Base-by-base conservation (phyloP, 2,113 vertebrate species). In the Trematomus loennbergii region DNA sequence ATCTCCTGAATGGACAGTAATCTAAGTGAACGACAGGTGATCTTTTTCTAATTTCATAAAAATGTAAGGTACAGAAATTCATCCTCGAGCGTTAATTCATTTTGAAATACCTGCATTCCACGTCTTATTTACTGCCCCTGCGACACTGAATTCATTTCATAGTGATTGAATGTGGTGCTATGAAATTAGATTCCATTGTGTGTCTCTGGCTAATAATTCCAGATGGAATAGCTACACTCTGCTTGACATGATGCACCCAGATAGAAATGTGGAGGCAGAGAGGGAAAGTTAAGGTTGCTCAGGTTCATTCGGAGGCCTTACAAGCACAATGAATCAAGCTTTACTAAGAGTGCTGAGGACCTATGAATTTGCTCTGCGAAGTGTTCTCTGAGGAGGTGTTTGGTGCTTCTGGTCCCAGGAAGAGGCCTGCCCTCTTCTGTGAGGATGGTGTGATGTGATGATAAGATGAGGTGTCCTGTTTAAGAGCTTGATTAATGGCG, bases 161-260 rank as follows among this genome's bases (percentile, higher is more conserved):
- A 82, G 90, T 89, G 92, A 92, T 90, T 90, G 90, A 93, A 89
- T 89, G 90, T 83, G 88, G 67, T 79, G 87, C 74, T 91, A 87
- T 93, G 87, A 93, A 94, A 94, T 94, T 89, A 92, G 85, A 94
- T 93, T 92, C 88, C 87, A 87, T 93, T 94, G 92, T 94, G 92
- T 91, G 89, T 91, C 87, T 84, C 88, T 77, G 81, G 86, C 91
- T 95, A 94, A 95, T 93, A 93, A 94, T 92, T 92, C 90, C 92
- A 86, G 89, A 92, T 89, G 89, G 92, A 93, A 91, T 84, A 89
- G 79, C 87, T 88, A 75, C 79, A 81, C 75, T 85, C 84, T 84
- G 81, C 82, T 91, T 91, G 88, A 94, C 89, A 92, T 62, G 79
- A 84, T 78, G 86, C 83, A 85, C 80, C 89, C 75, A 3, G 74